phyloP scores from a whole-genome alignment of 2,888 invertebrate species.

The Napeogenes sylphis region DNA sequence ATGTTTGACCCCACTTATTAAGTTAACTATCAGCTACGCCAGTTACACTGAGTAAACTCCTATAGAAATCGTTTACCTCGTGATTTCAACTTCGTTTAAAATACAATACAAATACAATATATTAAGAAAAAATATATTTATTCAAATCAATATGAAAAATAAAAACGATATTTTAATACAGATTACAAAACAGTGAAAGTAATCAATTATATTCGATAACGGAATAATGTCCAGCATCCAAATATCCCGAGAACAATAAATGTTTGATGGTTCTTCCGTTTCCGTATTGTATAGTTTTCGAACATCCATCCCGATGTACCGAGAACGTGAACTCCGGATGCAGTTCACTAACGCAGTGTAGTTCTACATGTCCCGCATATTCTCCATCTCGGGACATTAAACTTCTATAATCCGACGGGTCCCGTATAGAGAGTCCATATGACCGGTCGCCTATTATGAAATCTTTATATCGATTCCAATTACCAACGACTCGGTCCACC shows the following conservation, averaged over 20 bases:
- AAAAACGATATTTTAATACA: conserved; percentile 24
- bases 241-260: conserved; percentile 61
- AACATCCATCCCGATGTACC: conserved; percentile 53
- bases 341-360: conserved; percentile 60
- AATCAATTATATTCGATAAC: conserved; percentile 55
- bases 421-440: conserved; percentile 47
- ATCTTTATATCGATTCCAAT: conserved; percentile 63
- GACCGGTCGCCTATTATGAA: conserved; percentile 66
- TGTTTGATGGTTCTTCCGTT: conserved; percentile 53
- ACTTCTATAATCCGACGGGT: conserved; percentile 47
- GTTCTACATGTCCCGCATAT: conserved; percentile 65
- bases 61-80: conserved; percentile 24
- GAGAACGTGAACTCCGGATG: conserved; percentile 58
- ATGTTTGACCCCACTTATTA: conserved; percentile 36
- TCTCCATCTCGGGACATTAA: conserved; percentile 63
- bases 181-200: conserved; percentile 16
- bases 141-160: conserved; percentile 4
- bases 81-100: not conserved
- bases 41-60: conserved; percentile 23
- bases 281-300: conserved; percentile 61
- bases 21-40: conserved; percentile 31
- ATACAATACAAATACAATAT: too few species aligned
- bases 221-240: conserved; percentile 68
- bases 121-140: too few species aligned
- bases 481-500: conserved; percentile 55